Conservation (phyloP, 92 coral and sea anemone species). For the Porites evermanni region DNA sequence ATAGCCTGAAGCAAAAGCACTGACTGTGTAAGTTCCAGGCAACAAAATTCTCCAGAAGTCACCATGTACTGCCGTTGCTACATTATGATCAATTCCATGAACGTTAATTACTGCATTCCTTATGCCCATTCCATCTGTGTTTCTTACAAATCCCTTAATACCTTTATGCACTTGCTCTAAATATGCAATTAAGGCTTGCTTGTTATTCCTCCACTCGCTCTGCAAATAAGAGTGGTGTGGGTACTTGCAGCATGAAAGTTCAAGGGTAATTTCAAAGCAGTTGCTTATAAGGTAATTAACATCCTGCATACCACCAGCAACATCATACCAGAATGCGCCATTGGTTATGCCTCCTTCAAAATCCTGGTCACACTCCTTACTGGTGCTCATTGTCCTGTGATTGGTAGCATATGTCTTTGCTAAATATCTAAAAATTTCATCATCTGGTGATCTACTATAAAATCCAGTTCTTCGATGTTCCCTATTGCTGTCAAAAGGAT, state of each 20-base stretch:
- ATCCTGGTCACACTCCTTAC: constrained; percentile 50
- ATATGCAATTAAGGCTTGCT: constrained; percentile 77
- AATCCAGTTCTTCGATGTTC: constrained; percentile 23
- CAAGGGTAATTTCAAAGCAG: constrained; percentile 96
- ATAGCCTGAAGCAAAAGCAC: constrained; percentile 75
- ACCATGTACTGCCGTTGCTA: constrained; percentile 77
- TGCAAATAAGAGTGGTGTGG: constrained; percentile 69
- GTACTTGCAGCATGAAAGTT: constrained; percentile 93
- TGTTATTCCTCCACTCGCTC: constrained; percentile 88
- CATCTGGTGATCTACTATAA: constrained; percentile 90
- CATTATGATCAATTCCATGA: constrained; percentile 74
- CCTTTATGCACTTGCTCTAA: constrained; percentile 94
- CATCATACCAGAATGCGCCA: constrained; percentile 98
- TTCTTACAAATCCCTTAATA: constrained; percentile 84
- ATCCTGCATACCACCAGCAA: constrained; percentile 99
- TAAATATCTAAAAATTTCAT: constrained; percentile 78
- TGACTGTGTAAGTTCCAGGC: constrained; percentile 79
- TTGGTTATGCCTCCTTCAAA: constrained; percentile 90
- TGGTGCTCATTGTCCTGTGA: constrained; percentile 88
- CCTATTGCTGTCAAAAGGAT: constrained; percentile 93
- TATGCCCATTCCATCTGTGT: constrained; percentile 70
- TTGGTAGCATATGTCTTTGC: constrained; percentile 86
- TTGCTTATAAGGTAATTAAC: constrained; percentile 94
- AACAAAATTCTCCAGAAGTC: constrained; percentile 90
- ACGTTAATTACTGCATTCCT: constrained; percentile 80